phyloP scores from a whole-genome alignment of 1,140 invertebrate species.

The Phortica variegata region DNA sequence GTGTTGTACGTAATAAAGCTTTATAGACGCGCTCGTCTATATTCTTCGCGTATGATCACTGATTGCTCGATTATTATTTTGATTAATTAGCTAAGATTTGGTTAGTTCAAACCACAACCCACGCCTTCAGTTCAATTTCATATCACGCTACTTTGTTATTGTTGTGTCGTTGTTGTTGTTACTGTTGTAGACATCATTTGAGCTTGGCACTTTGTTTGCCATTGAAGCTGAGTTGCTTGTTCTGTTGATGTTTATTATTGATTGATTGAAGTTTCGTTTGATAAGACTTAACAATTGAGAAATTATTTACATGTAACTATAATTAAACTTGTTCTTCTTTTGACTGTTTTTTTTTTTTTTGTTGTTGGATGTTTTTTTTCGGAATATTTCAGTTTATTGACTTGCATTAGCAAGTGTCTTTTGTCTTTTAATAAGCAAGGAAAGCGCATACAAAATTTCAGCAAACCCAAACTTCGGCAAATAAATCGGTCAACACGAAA shows the following conservation, averaged over 20 bases:
- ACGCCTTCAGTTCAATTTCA: slow-evolving; percentile 39
- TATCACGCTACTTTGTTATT: no score
- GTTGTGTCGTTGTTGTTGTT: no score
- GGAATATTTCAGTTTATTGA: no score
- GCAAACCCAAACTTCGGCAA: no score
- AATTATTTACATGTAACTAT: slow-evolving; percentile 55
- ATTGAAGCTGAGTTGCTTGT: slow-evolving; percentile 27
- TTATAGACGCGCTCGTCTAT: neutral
- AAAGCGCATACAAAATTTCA: no score
- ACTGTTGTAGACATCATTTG: no score
- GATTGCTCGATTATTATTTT: slow-evolving; percentile 55
- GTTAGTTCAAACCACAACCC: slow-evolving; percentile 51
- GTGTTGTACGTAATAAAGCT: neutral
- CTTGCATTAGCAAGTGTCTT: no score
- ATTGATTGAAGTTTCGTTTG: slow-evolving; percentile 52
- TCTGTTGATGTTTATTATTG: slow-evolving; percentile 38
- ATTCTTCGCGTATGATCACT: slow-evolving; percentile 38
- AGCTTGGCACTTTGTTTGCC: slow-evolving; percentile 7
- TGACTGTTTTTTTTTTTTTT: slow-evolving; percentile 48
- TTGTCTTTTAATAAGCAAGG: slow-evolving; percentile 2
- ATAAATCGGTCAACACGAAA: no score
- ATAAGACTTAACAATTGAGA: slow-evolving; percentile 54
- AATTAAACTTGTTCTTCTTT: slow-evolving; percentile 54
- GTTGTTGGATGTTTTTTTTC: slow-evolving; percentile 49
- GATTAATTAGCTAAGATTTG: slow-evolving; percentile 54